Evolutionary conservation across 2,888 invertebrate species (phyloP), one percentile per base, ranked within the genome.

Genomic region (Phalera bucephala): DNA sequence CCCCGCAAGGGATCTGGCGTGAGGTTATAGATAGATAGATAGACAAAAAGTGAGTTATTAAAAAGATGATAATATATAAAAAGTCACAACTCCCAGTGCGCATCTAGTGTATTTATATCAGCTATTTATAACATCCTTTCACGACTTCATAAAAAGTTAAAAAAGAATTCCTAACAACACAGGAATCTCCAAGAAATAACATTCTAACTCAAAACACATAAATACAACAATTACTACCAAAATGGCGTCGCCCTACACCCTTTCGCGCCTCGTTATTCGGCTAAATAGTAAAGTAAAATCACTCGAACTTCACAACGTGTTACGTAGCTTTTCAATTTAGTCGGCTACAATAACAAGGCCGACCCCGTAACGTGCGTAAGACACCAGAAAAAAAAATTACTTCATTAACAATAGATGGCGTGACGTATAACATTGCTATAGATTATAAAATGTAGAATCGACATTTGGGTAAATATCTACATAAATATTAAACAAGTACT

Each of bases 381-480:
- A 74, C 66, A 68, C 64, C 63, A 68, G 67, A 75, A 78, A 80
- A 72, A 72, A 71, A 58, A n/a, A n/a, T n/a, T 53, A 73, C 74
- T 80, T 82, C 79, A 80, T 83, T 82, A 84, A 76, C 73, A 69
- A 76, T 51, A 43, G 42, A 49, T 60, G 55, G 44, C 49, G 72
- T 80, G 79, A 82, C 80, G 80, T 66, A 55, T 40, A 25, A n/a
- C 40, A 42, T 22, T 22, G 45, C 26, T 72, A 75, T 54, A 73
- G 77, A 78, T 56, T 57, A 66, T 21, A 36, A 9, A 38, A 38
- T 31, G 26, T n/a, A 26, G 59, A 35, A 4, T 29, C 17, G 48
- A 51, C 39, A 10, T 10, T n/a, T n/a, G n/a, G n/a, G n/a, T n/a
- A n/a, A n/a, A n/a, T n/a, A n/a, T n/a, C n/a, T n/a, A n/a, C n/a